Conservation (phyloP, 92 coral and sea anemone genomes). For the Heliopora coerulea region DNA sequence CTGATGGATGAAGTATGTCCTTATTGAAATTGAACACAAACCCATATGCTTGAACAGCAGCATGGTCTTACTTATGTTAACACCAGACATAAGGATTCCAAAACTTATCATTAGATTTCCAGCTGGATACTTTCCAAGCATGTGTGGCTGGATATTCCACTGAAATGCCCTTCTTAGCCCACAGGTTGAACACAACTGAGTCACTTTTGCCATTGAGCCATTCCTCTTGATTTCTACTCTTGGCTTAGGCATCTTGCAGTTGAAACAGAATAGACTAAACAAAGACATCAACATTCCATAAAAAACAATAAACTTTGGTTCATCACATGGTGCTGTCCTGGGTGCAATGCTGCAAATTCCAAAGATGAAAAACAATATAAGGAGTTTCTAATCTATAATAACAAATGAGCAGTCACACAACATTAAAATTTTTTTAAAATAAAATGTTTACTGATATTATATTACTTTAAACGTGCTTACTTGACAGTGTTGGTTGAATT, state of each 20-base stretch:
- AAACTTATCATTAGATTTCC: not conserved
- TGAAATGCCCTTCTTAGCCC: not conserved
- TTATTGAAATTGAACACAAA: not conserved
- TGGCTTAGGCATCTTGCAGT: not conserved
- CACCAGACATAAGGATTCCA: not conserved
- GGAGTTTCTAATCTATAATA: no score
- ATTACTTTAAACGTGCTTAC: no score
- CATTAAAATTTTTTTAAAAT: no score
- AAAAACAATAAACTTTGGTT: conserved; percentile 13
- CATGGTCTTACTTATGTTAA: not conserved
- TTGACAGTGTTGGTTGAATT: no score
- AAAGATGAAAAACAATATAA: no score
- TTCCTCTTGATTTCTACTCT: not conserved
- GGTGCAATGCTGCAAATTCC: no score
- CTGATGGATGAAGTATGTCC: not conserved
- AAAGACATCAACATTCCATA: not conserved
- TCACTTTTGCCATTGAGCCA: not conserved
- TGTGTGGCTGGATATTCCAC: not conserved
- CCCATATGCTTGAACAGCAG: not conserved
- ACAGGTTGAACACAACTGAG: not conserved
- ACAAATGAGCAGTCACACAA: no score
- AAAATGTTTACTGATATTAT: no score
- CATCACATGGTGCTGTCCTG: no score
- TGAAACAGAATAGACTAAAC: no score
- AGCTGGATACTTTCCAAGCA: not conserved